Percentiles rank a stretch among this genome's conserved stretches.
Conservation (phyloP, 2,113 vertebrate genomes). For the Pampusana beccarii region DNA sequence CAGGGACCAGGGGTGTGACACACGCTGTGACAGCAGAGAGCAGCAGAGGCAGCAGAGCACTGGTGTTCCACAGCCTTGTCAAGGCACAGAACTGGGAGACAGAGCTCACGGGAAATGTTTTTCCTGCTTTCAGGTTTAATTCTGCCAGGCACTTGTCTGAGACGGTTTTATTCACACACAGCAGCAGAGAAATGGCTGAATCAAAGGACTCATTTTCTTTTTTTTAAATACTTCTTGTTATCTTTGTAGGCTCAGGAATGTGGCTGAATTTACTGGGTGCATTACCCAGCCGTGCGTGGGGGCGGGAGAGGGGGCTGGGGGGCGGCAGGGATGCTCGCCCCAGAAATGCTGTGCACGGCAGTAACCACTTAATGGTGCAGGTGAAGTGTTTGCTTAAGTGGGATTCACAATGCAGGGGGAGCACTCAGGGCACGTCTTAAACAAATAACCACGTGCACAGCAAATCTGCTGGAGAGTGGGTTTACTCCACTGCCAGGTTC, state of each 20-base stretch:
- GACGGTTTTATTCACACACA: neutral
- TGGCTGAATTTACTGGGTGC: neutral
- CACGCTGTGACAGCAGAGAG: accelerated
- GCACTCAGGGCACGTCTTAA: neutral
- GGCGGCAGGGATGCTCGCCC: neutral
- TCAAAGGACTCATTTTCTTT: slow-evolving; percentile 1
- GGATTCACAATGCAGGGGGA: neutral
- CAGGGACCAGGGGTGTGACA: neutral
- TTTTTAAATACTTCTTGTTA: neutral
- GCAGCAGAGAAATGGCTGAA: slow-evolving; percentile 37
- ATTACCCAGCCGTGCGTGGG: neutral
- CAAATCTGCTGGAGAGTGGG: neutral
- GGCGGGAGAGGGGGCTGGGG: neutral
- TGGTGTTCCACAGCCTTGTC: neutral
- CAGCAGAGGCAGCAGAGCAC: accelerated
- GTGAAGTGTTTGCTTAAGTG: neutral
- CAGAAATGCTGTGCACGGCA: neutral
- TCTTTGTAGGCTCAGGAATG: slow-evolving; percentile 27
- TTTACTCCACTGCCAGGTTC: neutral
- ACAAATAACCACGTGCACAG: neutral
- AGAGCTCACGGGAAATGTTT: neutral
- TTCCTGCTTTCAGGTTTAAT: neutral
- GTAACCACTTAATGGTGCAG: neutral
- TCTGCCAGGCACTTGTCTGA: neutral
- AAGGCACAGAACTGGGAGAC: neutral